These are phyloP conservation scores for Dicentrarchus labrax DNA, from an alignment of 2,113 vertebrate species.

Conservation along the genomic window DNA sequence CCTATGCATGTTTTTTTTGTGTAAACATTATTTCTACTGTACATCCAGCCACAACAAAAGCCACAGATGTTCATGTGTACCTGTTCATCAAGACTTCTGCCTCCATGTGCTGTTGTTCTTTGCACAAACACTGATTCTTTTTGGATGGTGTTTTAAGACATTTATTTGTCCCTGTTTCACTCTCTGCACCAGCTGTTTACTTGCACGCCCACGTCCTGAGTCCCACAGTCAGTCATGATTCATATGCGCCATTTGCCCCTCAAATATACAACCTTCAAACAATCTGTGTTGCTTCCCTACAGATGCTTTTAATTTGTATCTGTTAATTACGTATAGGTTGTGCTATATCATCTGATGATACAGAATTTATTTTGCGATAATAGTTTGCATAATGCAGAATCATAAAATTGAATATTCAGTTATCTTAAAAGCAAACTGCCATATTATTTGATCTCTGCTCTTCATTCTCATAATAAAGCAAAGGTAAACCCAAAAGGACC, in stretches of 20 bases:
- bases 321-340: neutral
- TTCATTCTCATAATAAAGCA: neutral
- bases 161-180: conserved; percentile 6
- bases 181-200: conserved; percentile 25
- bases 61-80: too few species aligned
- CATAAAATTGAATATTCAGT: neutral
- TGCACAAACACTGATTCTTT: neutral
- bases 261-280: neutral
- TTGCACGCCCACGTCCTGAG: neutral
- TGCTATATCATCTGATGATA: neutral
- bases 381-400: neutral
- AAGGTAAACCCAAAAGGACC: neutral
- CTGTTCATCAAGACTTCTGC: neutral
- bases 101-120: neutral
- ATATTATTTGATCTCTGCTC: neutral
- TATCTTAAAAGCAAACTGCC: neutral
- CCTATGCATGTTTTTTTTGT: neutral
- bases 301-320: conserved; percentile 3
- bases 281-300: neutral
- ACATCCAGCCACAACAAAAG: neutral
- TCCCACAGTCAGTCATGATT: neutral
- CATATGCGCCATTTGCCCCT: neutral
- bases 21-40: neutral
- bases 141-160: neutral
- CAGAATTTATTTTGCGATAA: neutral